A percentile compares a stretch with the other conserved stretches of the same genome.
Evolutionary conservation across 2,888 invertebrate species (phyloP).

Genomic region (Zygogramma bicolorata): DNA sequence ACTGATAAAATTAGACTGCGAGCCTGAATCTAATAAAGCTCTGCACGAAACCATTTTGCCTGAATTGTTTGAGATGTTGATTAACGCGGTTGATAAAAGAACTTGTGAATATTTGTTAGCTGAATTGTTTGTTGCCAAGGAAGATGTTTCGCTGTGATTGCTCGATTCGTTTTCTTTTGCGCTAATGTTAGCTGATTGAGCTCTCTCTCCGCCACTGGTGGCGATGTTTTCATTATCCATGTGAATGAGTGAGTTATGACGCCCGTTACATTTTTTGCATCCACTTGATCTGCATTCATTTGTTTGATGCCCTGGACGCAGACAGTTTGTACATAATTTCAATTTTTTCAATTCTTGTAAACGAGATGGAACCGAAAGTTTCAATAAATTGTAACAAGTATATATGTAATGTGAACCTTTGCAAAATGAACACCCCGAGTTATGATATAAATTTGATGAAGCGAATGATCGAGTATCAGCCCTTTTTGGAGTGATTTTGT

Average conservation of each 20-base stretch:
- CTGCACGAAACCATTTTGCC: slow-evolving; percentile 8
- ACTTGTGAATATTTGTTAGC: not conserved
- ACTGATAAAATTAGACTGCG: too few species aligned
- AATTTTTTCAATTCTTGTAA: too few species aligned
- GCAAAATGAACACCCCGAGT: not conserved
- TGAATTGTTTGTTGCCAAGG: not conserved
- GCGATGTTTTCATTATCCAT: not conserved
- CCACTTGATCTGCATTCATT: not conserved
- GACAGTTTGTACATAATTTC: slow-evolving; percentile 7
- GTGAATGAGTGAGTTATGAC: slow-evolving; percentile 1
- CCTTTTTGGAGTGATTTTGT: not conserved
- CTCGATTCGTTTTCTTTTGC: not conserved
- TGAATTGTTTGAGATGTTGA: not conserved
- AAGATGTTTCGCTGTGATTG: not conserved
- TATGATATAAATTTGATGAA: not conserved
- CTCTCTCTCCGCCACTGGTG: not conserved
- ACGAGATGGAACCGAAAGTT: too few species aligned
- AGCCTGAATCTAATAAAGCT: slow-evolving; percentile 26
- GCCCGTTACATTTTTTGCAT: slow-evolving; percentile 4
- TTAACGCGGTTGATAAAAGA: slow-evolving; percentile 15
- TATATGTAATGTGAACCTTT: too few species aligned
- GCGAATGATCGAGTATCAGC: not conserved
- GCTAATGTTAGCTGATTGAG: not conserved
- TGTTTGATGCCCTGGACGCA: not conserved
- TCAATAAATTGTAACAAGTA: too few species aligned